Evolutionary conservation across 2,888 invertebrate genomes (phyloP).

Genomic region (Andrena fulva): DNA sequence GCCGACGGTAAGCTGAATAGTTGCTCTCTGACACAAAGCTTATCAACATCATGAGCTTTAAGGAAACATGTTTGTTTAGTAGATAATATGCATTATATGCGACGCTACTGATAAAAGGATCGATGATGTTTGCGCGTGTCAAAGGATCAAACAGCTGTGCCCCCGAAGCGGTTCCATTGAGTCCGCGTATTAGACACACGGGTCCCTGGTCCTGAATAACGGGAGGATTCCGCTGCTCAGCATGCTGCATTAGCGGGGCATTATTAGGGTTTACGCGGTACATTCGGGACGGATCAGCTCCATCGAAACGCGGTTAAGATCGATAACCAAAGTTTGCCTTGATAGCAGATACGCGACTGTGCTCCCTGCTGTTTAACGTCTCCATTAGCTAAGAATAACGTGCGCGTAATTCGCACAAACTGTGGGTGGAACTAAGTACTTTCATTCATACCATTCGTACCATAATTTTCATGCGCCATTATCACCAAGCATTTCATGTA

Average conservation of each 20-base stretch:
- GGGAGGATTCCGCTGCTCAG: slow-evolving; percentile 18
- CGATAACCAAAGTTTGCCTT: slow-evolving; percentile 44
- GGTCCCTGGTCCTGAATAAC: slow-evolving; percentile 10
- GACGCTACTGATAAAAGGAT: slow-evolving; percentile 32
- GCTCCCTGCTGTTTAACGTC: slow-evolving; percentile 6
- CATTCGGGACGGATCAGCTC: slow-evolving; percentile 40
- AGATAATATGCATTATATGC: too few species aligned
- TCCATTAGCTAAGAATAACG: neutral
- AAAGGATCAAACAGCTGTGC: slow-evolving; percentile 37
- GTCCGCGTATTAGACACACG: slow-evolving; percentile 23
- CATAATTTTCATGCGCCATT: too few species aligned
- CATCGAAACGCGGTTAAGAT: slow-evolving; percentile 32
- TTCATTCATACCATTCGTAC: too few species aligned
- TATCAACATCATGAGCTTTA: too few species aligned
- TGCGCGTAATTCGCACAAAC: neutral
- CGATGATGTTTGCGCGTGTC: slow-evolving; percentile 30
- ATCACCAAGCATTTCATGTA: neutral
- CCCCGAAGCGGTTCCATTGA: slow-evolving; percentile 6
- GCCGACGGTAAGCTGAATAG: too few species aligned
- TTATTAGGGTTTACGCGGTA: slow-evolving; percentile 57
- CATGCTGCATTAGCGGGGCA: slow-evolving; percentile 44
- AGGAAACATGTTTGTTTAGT: too few species aligned
- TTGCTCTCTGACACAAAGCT: too few species aligned
- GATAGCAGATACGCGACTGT: slow-evolving; percentile 1
- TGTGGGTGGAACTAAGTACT: neutral